Conservation (phyloP, 2,113 vertebrate species). For the Edolisoma coerulescens region DNA sequence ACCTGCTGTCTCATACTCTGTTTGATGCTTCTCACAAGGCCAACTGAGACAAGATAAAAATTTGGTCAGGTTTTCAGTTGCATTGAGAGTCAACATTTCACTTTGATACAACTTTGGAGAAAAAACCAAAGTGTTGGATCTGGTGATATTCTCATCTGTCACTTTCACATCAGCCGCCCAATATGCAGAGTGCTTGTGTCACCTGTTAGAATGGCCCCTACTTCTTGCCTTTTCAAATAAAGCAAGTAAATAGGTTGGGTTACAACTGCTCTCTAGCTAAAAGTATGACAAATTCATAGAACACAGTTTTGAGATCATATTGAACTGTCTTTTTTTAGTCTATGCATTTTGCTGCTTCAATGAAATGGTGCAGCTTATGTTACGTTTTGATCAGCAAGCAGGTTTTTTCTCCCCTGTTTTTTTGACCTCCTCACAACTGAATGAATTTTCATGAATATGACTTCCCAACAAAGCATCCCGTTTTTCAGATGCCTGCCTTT, state of each 20-base stretch:
- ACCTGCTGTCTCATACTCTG: neutral
- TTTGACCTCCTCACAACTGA: neutral
- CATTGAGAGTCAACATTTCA: neutral
- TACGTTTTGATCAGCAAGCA: neutral
- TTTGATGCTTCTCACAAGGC: neutral
- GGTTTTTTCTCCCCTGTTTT: neutral
- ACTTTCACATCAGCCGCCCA: neutral
- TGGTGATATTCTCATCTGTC: neutral
- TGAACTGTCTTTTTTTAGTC: neutral
- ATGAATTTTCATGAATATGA: conserved; percentile 38
- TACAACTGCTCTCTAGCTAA: neutral
- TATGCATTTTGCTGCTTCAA: neutral
- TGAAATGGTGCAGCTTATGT: neutral
- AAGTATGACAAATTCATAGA: neutral
- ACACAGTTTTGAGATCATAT: neutral
- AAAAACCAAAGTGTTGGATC: neutral
- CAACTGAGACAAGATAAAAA: neutral
- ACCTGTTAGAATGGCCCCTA: neutral
- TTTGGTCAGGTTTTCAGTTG: neutral
- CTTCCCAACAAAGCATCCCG: neutral
- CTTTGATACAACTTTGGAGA: neutral
- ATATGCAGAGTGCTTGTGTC: neutral
- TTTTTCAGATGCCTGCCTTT: conserved; percentile 53
- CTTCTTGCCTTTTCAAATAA: neutral
- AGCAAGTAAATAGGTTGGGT: neutral